Evolutionary conservation across 2,797 vertebrate species (phyloP), one percentile per base, ranked within the genome.

Genomic region (Pangasius krempfi): DNA sequence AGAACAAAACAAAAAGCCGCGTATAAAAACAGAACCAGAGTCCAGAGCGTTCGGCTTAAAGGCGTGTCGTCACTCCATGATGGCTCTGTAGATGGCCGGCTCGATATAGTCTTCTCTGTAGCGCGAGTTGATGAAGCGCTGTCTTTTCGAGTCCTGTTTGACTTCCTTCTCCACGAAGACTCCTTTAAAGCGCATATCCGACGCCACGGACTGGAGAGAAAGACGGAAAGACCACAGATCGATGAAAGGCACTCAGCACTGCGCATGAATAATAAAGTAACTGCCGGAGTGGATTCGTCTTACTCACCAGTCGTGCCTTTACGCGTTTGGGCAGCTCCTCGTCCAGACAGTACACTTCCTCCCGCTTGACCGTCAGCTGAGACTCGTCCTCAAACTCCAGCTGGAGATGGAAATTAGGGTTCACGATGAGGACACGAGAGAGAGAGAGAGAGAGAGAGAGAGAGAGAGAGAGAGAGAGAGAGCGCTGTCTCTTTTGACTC

Each of bases 361-460:
- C 98, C 91, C 98, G 96, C 93, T 99, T 99, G 66, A 97, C 97
- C 78, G 96, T 95, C 86, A 98, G 95, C 92, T 99, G 98, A 9
- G 98, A 98, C 58, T 96, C 98, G 87, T 99, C 98, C 94, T 99
- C 98, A 95, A 99, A 99, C 92, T 99, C 98, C 93, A 99, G 97
- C 98, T 99, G 90, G 2, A 12, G 40, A 66, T 1, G 33, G 80
- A 64, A 7, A 62, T 58, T 1, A 60, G 79, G 12, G 33, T 54
- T n/a, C 47, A 20, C 5, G 5, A 30, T 5, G 27, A 50, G 73
- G n/a, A 47, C 10, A 12, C 27, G 73, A 47, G 70, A 44, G 6
- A 44, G 18, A 8, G 16, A 25, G 13, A 27, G 27, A 16, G n/a
- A 33, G 16, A 54, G 76, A 80, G 30, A 37, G 54, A 5, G n/a